Evolutionary conservation across 2,888 invertebrate genomes (phyloP).

Genomic region (Desoria tigrina): DNA sequence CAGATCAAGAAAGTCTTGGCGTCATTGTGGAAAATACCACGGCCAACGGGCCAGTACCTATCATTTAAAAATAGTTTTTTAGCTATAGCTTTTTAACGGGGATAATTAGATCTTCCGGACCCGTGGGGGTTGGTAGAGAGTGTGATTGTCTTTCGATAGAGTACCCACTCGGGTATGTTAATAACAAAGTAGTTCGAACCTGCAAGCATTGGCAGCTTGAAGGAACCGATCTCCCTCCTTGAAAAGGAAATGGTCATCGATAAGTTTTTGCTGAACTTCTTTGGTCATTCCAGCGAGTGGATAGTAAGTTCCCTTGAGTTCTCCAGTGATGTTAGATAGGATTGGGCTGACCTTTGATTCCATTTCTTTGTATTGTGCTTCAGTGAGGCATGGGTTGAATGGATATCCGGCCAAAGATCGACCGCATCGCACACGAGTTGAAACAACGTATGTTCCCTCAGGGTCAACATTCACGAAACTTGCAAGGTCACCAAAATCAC

Average conservation of each 20-base stretch:
- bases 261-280: constrained; percentile 91
- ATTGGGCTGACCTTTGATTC: constrained; percentile 80
- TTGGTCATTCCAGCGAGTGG: constrained; percentile 95
- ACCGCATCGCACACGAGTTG: constrained; percentile 94
- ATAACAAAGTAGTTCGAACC: constrained; percentile 60
- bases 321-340: constrained; percentile 78
- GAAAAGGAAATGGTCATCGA: constrained; percentile 97
- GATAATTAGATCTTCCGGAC: too few species aligned
- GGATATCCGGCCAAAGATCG: constrained; percentile 85
- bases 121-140: too few species aligned
- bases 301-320: constrained; percentile 72
- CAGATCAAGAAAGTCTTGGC: constrained; percentile 96
- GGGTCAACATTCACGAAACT: constrained; percentile 91
- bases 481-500: constrained; percentile 91
- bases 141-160: too few species aligned
- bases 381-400: constrained; percentile 95
- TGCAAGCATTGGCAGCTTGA: constrained; percentile 56
- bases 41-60: constrained; percentile 85
- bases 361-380: constrained; percentile 97
- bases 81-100: too few species aligned
- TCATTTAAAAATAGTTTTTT: too few species aligned
- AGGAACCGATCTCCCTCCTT: constrained; percentile 93
- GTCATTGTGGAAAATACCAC: constrained; percentile 97
- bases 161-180: too few species aligned
- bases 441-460: constrained; percentile 80